Percentiles rank a stretch among this genome's conserved stretches.
Evolutionary conservation across 2,113 vertebrate genomes (phyloP).

Genomic region (Cercopithecus mona): DNA sequence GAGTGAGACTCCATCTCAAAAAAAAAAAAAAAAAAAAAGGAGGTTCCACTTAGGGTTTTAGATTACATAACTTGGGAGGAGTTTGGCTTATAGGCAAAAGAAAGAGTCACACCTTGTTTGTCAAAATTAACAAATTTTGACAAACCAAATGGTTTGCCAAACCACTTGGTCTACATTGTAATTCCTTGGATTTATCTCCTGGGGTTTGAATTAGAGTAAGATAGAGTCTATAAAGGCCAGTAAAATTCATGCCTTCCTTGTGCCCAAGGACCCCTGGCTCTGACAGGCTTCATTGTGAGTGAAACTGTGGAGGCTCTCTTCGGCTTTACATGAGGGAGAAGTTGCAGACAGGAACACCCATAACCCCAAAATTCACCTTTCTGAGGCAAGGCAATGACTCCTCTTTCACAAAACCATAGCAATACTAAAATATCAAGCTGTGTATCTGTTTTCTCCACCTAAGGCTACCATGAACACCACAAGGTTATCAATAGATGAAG

Average conservation of each 20-base stretch:
- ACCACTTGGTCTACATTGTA: background rate
- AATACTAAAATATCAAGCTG: accelerated
- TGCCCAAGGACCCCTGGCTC: background rate
- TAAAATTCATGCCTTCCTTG: background rate
- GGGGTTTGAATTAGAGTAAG: background rate
- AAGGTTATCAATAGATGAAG: background rate
- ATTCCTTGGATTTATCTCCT: background rate
- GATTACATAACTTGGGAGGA: background rate
- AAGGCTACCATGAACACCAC: background rate
- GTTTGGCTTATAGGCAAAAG: background rate
- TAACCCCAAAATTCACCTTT: no score
- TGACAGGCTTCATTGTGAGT: background rate
- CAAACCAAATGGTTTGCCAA: no score
- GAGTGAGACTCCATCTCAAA: no score
- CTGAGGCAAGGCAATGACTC: background rate
- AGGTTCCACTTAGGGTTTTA: background rate
- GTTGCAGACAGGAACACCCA: background rate
- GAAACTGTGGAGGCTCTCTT: background rate
- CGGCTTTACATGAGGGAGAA: background rate
- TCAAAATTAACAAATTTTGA: background rate
- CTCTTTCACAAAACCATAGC: background rate
- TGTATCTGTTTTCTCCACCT: background rate
- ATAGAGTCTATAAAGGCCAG: background rate
- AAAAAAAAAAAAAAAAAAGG: no score
- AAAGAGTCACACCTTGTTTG: background rate